Conservation (phyloP, 2,888 invertebrate genomes). For the Phytoseiulus persimilis region DNA sequence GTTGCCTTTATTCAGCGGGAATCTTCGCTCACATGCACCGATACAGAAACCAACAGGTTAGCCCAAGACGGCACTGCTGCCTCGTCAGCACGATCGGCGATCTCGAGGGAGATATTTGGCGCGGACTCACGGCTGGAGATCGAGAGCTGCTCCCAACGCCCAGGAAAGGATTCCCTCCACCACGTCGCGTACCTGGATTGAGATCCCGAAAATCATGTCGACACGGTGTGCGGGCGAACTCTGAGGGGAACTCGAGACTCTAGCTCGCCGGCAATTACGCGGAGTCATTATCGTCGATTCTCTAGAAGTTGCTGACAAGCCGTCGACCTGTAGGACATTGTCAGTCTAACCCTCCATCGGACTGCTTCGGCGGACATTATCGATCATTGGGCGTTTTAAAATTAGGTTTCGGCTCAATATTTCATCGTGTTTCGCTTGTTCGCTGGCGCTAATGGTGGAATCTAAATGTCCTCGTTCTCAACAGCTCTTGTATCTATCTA, state of each 20-base stretch:
- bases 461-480: neutral
- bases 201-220: no score
- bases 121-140: no score
- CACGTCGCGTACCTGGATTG: no score
- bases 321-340: neutral
- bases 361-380: neutral
- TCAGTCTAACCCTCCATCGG: neutral
- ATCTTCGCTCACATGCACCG: neutral
- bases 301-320: neutral
- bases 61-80: neutral
- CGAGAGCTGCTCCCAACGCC: no score
- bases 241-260: neutral
- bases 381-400: neutral
- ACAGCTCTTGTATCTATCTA: no score
- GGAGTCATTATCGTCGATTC: neutral
- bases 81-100: no score
- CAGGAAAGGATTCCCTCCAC: no score
- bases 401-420: neutral
- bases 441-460: neutral
- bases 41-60: neutral
- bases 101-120: neutral
- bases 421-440: neutral
- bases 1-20: neutral
- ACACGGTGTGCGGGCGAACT: no score
- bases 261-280: neutral